A percentile compares a stretch with the other conserved stretches of the same genome.
phyloP scores from a whole-genome alignment of 2,113 vertebrate genomes.

The Nematolebias whitei region DNA sequence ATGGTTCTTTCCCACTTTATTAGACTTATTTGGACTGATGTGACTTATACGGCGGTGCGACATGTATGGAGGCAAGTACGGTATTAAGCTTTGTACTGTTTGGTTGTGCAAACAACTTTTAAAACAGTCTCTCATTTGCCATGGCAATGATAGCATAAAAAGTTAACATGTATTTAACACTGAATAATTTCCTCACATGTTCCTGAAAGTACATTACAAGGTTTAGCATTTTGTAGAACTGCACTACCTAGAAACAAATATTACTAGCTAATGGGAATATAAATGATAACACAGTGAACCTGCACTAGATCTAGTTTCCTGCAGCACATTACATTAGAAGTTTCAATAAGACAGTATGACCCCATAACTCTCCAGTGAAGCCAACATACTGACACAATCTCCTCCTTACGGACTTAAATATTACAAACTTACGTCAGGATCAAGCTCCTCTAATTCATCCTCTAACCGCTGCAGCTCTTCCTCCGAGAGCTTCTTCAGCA shows the following conservation, averaged over 20 bases:
- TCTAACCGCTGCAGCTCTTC: slow-evolving; percentile 92
- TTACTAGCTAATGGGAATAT: background rate
- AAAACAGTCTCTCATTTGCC: no score
- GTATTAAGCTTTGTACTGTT: no score
- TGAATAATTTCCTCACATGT: no score
- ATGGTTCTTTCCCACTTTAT: no score
- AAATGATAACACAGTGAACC: background rate
- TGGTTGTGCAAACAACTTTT: no score
- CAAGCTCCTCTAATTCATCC: slow-evolving; percentile 93
- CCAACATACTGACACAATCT: slow-evolving; percentile 30
- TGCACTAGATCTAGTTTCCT: background rate
- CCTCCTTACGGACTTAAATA: slow-evolving; percentile 6
- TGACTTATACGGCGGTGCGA: no score
- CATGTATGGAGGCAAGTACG: no score
- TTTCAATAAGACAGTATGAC: background rate
- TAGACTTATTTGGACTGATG: no score
- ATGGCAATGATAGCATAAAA: no score
- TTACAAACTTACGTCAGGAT: slow-evolving; percentile 90
- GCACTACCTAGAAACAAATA: background rate
- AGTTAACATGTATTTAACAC: no score
- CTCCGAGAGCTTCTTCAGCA: slow-evolving; percentile 91
- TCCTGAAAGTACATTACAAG: no score
- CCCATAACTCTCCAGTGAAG: slow-evolving; percentile 32
- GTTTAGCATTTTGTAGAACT: background rate
- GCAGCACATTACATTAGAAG: background rate